Base-by-base conservation (phyloP, 1,140 invertebrate species). In the Lucilia sericata region DNA sequence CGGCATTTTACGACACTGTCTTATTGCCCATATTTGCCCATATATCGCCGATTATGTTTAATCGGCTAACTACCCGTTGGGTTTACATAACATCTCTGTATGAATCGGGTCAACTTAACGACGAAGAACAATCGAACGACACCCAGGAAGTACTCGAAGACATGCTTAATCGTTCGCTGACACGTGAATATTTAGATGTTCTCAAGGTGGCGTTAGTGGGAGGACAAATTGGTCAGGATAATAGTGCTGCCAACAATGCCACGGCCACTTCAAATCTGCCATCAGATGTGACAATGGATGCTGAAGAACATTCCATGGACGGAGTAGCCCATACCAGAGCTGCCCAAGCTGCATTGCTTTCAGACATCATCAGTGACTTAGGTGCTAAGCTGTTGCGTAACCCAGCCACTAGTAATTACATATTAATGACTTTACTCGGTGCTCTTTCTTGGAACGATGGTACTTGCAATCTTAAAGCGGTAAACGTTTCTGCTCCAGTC, bases 381-480 rank as follows among this genome's bases (percentile, higher is more conserved):
- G 96, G 96, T 7, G 92, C 92, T 12, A 93, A 94, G 83, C 91
- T 96, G 85, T 88, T 96, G 84, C 91, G 93, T 55, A 93, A 93
- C 87, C 93, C 93, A 9, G 92, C 93, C n/a, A 95, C 94, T 5
- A 94, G 93, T 85, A 93, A 94, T 83, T 93, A 94, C 25, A 92
- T 95, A 14, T 92, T 94, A 55, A 88, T 94, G 85, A 94, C 94
- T 78, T 92, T 95, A 84, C 90, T 88, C 85, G 95, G 94, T 82
- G 95, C 96, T n/a, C 91, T 98, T 5, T 95, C 94, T 34, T 98
- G 97, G 97, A 95, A 95, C 86, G 97, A 98, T 88, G 96, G 96
- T 83, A 94, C 93, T 76, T 94, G 94, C 42, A 96, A 95, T 87
- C 91, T 96, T 84, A 96, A 96, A 88, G 95, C 96, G 13, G 94